Percentiles rank a stretch among this genome's conserved stretches.
phyloP scores from a whole-genome alignment of 2,797 vertebrate species.

The Aulostomus chinensis region DNA sequence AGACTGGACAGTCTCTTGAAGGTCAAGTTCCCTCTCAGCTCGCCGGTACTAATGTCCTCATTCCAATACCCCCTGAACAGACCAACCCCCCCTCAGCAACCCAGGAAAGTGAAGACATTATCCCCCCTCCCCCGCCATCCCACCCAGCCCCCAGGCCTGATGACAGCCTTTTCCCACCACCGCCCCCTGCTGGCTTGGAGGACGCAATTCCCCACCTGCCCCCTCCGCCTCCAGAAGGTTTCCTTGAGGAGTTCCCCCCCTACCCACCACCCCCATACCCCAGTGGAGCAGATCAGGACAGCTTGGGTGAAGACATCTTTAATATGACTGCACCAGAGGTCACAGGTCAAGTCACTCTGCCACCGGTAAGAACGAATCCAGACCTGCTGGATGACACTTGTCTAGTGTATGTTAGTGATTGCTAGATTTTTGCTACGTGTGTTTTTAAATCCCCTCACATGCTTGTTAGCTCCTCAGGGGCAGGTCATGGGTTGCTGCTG shows the following conservation, averaged over 20 bases:
- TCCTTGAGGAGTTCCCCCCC: slow-evolving; percentile 93
- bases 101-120: slow-evolving; percentile 64
- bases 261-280: slow-evolving; percentile 95
- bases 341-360: slow-evolving; percentile 90
- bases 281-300: slow-evolving; percentile 88
- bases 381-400: background rate
- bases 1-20: slow-evolving; percentile 34
- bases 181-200: slow-evolving; percentile 70
- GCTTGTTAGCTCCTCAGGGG: slow-evolving; percentile 9
- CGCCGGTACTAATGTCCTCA: slow-evolving; percentile 27
- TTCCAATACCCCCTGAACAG: slow-evolving; percentile 36
- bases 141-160: slow-evolving; percentile 82
- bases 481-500: slow-evolving; percentile 35
- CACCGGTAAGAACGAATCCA: slow-evolving; percentile 83
- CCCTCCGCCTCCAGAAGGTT: slow-evolving; percentile 81
- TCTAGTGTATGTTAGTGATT: background rate
- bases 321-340: slow-evolving; percentile 93
- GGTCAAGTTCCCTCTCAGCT: slow-evolving; percentile 46
- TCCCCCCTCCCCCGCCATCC: slow-evolving; percentile 69
- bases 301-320: slow-evolving; percentile 84
- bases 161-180: slow-evolving; percentile 57
- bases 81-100: slow-evolving; percentile 21
- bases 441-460: slow-evolving; percentile 31
- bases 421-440: slow-evolving; percentile 3
- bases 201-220: slow-evolving; percentile 51